These are phyloP conservation scores for Parnassius mnemosyne DNA, from an alignment of 2,888 invertebrate species.

Conservation along the genomic window DNA sequence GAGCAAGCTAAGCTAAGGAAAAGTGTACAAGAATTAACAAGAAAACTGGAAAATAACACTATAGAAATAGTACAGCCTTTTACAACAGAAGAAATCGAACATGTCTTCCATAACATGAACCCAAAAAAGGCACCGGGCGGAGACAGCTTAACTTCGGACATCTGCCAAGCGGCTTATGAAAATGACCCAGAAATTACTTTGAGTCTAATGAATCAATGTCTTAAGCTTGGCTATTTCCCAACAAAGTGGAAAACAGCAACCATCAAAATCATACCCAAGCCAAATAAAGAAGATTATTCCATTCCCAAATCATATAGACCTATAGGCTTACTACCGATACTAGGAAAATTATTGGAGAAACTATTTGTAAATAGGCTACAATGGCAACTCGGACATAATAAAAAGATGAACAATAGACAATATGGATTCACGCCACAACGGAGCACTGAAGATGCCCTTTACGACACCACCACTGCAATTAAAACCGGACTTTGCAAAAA, in stretches of 20 bases:
- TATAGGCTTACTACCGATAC: background rate
- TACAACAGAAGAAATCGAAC: background rate
- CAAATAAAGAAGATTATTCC: background rate
- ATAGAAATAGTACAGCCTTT: background rate
- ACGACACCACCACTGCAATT: no score
- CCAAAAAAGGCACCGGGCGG: background rate
- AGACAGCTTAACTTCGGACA: background rate
- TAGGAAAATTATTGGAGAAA: background rate
- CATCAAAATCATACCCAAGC: background rate
- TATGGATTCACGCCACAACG: no score
- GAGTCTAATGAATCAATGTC: background rate
- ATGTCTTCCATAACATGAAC: no score
- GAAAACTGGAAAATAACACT: no score
- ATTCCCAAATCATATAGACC: background rate
- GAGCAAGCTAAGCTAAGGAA: background rate
- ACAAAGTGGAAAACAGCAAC: background rate
- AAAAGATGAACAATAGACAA: no score
- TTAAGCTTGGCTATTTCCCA: background rate
- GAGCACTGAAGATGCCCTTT: no score
- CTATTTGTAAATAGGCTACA: background rate
- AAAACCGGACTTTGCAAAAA: no score
- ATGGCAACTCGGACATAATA: conserved; percentile 1
- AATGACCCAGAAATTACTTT: background rate
- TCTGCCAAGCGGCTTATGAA: background rate
- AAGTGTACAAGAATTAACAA: background rate